Evolutionary conservation across 2,888 invertebrate genomes (phyloP), one percentile per base, ranked within the genome.

Genomic region (Flexamia atlantica): DNA sequence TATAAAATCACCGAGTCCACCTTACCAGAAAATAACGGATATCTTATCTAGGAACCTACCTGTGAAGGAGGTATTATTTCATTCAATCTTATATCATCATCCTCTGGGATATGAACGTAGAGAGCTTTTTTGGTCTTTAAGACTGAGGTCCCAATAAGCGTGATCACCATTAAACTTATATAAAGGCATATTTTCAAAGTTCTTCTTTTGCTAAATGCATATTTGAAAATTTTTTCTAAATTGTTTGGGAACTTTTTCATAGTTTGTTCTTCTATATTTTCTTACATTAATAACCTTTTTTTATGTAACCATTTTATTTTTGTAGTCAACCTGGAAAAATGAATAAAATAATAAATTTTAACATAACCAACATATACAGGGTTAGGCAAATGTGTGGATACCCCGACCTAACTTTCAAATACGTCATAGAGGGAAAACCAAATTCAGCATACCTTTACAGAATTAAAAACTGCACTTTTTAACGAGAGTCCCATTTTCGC

Each of bases 101-200:
- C 79, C 23, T 79, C 79, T 36, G 79, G 79, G 9, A 79, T 79
- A 7, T 57, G 79, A 20, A 79, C 79, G 20, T 79, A 79, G 30
- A 79, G 53, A 57, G 79, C 10, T 50, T 57, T 79, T 28, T 79
- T 79, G 2, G 79, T 79, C 10, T 60, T 74, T 12, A 83, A 57
- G 23, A 57, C 40, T 60, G 82, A 32, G 1, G 82, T 83, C 0
- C 74, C 82, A 23, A 83, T 74, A n/a, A 83, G 57, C 25, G 82
- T 83, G 32, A 57, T 36, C 10, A 42, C 74, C 42, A 60, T 83
- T 53, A 83, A 23, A 23, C 72, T 20, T 36, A 74, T 40, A 60
- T 83, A 83, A 0, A 83, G 0, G n/a, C 72, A 83, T 14, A 53
- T 74, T 72, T 57, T 50, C 5, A 36, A 36, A 30, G 32, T 79